Evolutionary conservation across 2,888 invertebrate genomes (phyloP), one percentile per base, ranked within the genome.

Genomic region (Sminthurinus aureus): DNA sequence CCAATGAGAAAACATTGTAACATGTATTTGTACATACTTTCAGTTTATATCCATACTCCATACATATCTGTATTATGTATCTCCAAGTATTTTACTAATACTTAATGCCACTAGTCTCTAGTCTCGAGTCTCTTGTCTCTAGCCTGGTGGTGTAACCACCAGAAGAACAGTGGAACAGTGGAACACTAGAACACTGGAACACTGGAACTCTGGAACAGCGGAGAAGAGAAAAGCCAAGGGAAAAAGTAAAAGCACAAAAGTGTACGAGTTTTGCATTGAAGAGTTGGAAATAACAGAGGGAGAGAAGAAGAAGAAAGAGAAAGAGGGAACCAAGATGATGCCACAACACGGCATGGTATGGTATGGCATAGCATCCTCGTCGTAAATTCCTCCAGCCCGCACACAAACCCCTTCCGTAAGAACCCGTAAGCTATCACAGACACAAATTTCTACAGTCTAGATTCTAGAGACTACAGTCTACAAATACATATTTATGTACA

Each of bases 351-450:
- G 2, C 58, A 58, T 15, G 9, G 2, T 11, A 58, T 2, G 9
- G 15, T 11, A 58, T 58, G 9, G 15, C 58, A 9, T 58, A 58
- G 15, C 58, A 71, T 24, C 24, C 71, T 11, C 9, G 71, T 71
- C 71, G 71, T 71, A 71, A 71, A 71, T 71, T 71, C 24, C 71
- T 71, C 20, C 71, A 71, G 11, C 71, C 71, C 71, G 24, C 71
- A 69, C 67, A 71, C 71, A 71, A 71, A 71, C 13, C 20, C 71
- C 24, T 24, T 71, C 71, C 13, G 20, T 38, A 38, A 67, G n/a
- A 67, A 67, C 22, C n/a, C 22, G 22, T 22, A 67, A n/a, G 20
- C 22, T 67, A 67, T 20, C 67, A 38, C 38, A 38, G 38, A 38
- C 38, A 38, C 38, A 38, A 38, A 38, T 38, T 1, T 38, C 38